Evolutionary conservation across 2,888 invertebrate species (phyloP).

Genomic region (Phortica okadai): DNA sequence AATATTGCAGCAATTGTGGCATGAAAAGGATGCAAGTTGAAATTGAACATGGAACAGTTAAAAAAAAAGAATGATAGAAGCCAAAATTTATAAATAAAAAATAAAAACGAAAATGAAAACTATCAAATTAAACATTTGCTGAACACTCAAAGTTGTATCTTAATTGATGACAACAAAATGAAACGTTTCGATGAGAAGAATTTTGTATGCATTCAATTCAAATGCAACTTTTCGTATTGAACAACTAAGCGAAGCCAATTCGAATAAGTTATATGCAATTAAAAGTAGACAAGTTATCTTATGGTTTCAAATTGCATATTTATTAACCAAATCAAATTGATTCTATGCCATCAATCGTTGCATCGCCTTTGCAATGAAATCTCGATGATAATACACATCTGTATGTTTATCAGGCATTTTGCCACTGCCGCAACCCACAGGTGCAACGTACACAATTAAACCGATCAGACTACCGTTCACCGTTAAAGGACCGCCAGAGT

Average conservation of each 20-base stretch:
- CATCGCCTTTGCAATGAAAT: neutral
- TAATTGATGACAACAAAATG: too few species aligned
- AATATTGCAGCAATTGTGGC: neutral
- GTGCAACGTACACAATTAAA: neutral
- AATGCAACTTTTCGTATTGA: too few species aligned
- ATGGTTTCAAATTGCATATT: neutral
- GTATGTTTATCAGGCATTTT: neutral
- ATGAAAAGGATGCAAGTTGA: neutral
- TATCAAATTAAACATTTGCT: too few species aligned
- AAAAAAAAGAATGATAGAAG: neutral
- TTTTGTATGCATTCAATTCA: too few species aligned
- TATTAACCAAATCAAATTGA: neutral
- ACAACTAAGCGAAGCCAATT: too few species aligned
- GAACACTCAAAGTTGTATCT: too few species aligned
- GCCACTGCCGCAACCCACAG: neutral
- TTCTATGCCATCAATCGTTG: neutral
- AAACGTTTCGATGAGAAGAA: too few species aligned
- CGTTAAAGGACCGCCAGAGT: constrained; percentile 3
- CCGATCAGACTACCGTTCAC: neutral
- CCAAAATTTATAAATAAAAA: neutral
- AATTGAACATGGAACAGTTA: too few species aligned
- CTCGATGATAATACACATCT: constrained; percentile 7
- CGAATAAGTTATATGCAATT: too few species aligned
- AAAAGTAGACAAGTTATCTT: too few species aligned
- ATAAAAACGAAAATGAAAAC: too few species aligned